Conservation (phyloP, 2,797 vertebrate genomes). For the Gymnothorax reevesii region DNA sequence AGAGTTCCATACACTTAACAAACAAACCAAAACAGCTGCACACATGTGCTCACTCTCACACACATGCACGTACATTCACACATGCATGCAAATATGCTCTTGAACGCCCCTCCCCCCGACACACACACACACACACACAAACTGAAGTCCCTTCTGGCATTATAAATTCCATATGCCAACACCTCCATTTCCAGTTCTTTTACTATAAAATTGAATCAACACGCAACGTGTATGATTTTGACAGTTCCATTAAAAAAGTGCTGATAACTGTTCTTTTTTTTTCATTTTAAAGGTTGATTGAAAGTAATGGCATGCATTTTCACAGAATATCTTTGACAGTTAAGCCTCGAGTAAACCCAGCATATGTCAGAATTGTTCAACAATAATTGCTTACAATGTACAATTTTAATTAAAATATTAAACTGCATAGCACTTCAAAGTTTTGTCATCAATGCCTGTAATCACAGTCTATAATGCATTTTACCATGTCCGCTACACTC, state of each 20-base stretch:
- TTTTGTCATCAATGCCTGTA: constrained; percentile 24
- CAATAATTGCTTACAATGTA: constrained; percentile 46
- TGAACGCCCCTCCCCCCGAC: background rate
- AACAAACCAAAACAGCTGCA: background rate
- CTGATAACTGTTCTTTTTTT: constrained; percentile 11
- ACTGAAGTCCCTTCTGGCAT: background rate
- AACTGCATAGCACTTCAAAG: constrained; percentile 27
- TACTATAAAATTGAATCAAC: background rate
- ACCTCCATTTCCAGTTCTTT: background rate
- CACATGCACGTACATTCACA: background rate
- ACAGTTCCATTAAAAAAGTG: constrained; percentile 18
- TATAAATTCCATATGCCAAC: background rate
- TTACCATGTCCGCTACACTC: background rate
- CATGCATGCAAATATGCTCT: background rate
- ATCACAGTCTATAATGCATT: background rate
- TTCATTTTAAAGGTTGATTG: constrained; percentile 10
- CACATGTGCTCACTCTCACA: background rate
- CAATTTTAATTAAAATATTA: constrained; percentile 45
- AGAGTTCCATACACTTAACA: background rate
- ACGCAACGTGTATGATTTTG: background rate
- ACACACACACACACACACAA: background rate
- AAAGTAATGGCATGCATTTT: background rate
- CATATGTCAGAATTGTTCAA: constrained; percentile 46
- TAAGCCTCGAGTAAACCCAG: constrained; percentile 33
- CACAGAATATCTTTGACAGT: constrained; percentile 28